Evolutionary conservation across 1,140 invertebrate genomes (phyloP).

Genomic region (Drosophila pruinosa): DNA sequence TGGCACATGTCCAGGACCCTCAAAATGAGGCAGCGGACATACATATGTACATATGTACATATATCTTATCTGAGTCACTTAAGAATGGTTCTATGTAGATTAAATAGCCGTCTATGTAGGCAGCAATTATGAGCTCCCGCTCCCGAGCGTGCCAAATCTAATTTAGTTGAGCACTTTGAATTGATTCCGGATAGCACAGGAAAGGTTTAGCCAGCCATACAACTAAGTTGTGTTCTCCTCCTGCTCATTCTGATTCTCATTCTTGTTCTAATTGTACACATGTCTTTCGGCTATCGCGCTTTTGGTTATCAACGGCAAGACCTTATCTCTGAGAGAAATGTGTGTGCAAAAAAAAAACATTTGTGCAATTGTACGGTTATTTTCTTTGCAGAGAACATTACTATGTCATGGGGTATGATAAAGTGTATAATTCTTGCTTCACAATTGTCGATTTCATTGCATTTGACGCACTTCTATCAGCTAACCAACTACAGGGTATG

Average conservation of each 20-base stretch:
- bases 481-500: too few species aligned
- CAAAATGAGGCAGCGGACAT: too few species aligned
- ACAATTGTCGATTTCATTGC: too few species aligned
- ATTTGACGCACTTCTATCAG: too few species aligned
- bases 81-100: neutral
- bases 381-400: neutral
- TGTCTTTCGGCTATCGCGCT: neutral
- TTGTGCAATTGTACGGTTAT: neutral
- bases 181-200: conserved; percentile 34
- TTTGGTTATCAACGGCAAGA: neutral
- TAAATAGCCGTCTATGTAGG: conserved; percentile 3
- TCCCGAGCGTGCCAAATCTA: conserved; percentile 24
- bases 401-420: neutral
- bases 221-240: neutral
- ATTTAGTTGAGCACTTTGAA: conserved; percentile 20
- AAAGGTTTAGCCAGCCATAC: conserved; percentile 15
- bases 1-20: neutral
- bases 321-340: conserved; percentile 1
- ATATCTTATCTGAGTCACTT: neutral
- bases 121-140: conserved; percentile 7
- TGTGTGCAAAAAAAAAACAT: neutral
- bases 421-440: too few species aligned
- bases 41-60: too few species aligned
- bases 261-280: too few species aligned
- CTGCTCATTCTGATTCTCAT: neutral